phyloP scores from a whole-genome alignment of 64 coral and sea anemone species.

The Montipora foliosa region DNA sequence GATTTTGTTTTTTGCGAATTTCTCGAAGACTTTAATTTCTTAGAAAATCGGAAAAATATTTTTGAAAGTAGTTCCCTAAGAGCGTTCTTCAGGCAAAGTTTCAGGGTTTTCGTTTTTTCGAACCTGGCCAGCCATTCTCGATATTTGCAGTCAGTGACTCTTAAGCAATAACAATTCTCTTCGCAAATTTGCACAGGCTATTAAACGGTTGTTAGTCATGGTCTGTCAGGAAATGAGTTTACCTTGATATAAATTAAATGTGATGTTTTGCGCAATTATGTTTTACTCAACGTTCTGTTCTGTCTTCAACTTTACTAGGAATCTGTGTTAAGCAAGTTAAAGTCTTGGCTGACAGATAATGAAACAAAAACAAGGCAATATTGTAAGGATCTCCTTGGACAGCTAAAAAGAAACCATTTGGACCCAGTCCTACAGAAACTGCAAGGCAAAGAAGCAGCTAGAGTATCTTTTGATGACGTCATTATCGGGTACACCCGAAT shows the following conservation, averaged over 20 bases:
- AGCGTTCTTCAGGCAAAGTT: no score
- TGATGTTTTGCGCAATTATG: background rate
- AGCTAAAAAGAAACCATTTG: no score
- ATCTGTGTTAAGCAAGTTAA: no score
- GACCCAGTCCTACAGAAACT: no score
- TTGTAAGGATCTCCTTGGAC: no score
- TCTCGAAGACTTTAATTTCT: background rate
- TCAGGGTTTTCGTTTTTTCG: no score
- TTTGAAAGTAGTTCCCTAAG: background rate
- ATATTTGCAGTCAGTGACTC: no score
- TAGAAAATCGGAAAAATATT: background rate
- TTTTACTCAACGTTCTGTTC: background rate
- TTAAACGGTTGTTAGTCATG: background rate
- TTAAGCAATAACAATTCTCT: background rate
- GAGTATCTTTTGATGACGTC: constrained; percentile 34
- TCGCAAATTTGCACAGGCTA: background rate
- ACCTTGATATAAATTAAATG: background rate
- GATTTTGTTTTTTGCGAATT: no score
- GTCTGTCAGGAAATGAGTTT: background rate
- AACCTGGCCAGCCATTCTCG: no score
- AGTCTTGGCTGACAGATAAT: no score
- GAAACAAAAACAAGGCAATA: no score
- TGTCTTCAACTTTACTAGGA: background rate
- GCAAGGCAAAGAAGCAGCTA: no score
- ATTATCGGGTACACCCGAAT: constrained; percentile 35